Conservation (phyloP, 1,140 invertebrate species). For the Caenorhabditis brenneri region DNA sequence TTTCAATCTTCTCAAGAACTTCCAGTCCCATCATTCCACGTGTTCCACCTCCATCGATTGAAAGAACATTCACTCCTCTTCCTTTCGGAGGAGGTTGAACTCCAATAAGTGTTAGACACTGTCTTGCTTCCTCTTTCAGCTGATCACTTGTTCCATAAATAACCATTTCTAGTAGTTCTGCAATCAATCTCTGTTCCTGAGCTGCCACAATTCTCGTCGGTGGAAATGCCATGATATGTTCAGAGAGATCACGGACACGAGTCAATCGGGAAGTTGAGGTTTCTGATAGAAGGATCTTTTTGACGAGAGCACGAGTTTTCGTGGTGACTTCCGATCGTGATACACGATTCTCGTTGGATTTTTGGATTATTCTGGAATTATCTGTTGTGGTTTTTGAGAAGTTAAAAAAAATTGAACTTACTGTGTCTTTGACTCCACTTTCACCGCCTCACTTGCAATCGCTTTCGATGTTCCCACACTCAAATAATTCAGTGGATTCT, state of each 20-base stretch:
- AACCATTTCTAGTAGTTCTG: conserved; percentile 43
- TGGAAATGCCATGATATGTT: conserved; percentile 60
- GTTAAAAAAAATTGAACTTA: not conserved
- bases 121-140: conserved; percentile 40
- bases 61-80: conserved; percentile 79
- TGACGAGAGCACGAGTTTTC: conserved; percentile 56
- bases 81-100: conserved; percentile 37
- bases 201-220: conserved; percentile 59
- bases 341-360: conserved; percentile 57
- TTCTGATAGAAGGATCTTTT: conserved; percentile 56
- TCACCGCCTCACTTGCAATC: not conserved
- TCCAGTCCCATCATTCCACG: conserved; percentile 69
- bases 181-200: conserved; percentile 49
- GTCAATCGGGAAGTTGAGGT: conserved; percentile 48
- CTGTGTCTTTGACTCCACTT: conserved; percentile 35
- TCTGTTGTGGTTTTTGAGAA: not conserved
- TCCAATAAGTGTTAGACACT: conserved; percentile 48
- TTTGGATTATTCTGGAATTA: conserved; percentile 34
- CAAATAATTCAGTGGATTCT: conserved; percentile 19
- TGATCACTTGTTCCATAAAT: conserved; percentile 25
- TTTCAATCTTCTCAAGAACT: conserved; percentile 63
- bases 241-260: conserved; percentile 58
- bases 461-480: conserved; percentile 1
- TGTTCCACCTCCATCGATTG: conserved; percentile 88
- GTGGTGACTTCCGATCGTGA: conserved; percentile 59